Base-by-base conservation (phyloP, 2,888 invertebrate genomes). In the Amphiduros pacificus region DNA sequence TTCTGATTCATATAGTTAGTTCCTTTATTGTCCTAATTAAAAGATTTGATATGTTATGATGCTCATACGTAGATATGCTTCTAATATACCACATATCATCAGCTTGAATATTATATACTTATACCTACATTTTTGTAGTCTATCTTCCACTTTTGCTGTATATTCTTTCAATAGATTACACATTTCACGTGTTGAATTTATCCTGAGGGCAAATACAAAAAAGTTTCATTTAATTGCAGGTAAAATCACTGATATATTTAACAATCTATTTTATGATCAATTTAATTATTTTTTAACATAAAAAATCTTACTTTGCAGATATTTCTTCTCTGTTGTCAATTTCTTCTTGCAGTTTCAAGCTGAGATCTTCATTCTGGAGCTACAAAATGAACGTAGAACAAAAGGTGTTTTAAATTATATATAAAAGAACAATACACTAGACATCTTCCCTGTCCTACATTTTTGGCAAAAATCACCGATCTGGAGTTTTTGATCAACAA, bases 301-400 rank as follows among this genome's bases (percentile, higher is more conserved):
- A 52, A 26, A 5, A 22, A n/a, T 28, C 40, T 65, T 69, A 73
- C 72, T 69, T 70, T 59, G 63, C 62, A 9, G 65, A 24, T 36
- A 76, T 71, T 36, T 77, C 76, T 55, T 75, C 74, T 62, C 73
- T 70, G 62, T 69, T 73, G 44, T 64, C 62, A 40, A 75, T 69
- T 68, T 77, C 77, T 55, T 76, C 75, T 66, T 76, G 73, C 17
- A 77, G 69, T 49, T 71, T 71, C 49, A 74, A 62, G 61, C 74
- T 75, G 0, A 77, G 64, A 53, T 71, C 75, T 65, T 77, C 76
- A 74, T 77, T 77, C 55, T 77, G 72, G 28, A 77, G 66, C 76
- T 76, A 63, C n/a, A 65, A 58, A n/a, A 52, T 20, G 26, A 5
- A 32, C 17, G 36, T 36, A 9, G 11, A 36, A 36, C 36, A 36